Evolutionary conservation across 2,888 invertebrate species (phyloP).

Genomic region (Ephialtes manifestator): DNA sequence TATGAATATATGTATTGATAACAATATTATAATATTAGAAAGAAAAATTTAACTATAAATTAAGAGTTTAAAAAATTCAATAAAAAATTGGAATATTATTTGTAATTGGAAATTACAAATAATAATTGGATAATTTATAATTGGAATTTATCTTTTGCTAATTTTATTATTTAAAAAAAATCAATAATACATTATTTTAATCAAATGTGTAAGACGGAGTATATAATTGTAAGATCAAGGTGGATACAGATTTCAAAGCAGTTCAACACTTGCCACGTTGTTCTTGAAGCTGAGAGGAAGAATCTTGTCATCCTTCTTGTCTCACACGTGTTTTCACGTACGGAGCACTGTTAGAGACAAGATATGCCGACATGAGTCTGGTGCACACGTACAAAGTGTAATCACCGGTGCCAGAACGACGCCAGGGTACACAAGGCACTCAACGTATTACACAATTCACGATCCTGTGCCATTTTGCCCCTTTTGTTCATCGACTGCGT

Average conservation of each 20-base stretch:
- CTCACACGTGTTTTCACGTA: conserved; percentile 62
- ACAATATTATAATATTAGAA: too few relatives aligned
- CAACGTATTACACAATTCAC: conserved; percentile 48
- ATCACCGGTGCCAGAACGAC: conserved; percentile 58
- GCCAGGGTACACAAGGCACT: conserved; percentile 40
- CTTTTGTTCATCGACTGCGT: background rate
- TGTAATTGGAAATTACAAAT: too few relatives aligned
- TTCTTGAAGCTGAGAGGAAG: conserved; percentile 5
- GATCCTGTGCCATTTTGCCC: conserved; percentile 6
- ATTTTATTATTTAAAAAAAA: background rate
- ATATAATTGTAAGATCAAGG: background rate
- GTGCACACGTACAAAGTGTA: conserved; percentile 39
- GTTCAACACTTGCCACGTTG: background rate
- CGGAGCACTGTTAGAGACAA: conserved; percentile 41
- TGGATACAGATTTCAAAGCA: background rate
- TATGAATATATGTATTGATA: too few relatives aligned
- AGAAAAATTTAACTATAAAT: too few relatives aligned
- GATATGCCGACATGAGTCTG: conserved; percentile 13
- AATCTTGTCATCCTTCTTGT: conserved; percentile 39
- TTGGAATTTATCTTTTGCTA: too few relatives aligned
- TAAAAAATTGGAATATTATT: too few relatives aligned
- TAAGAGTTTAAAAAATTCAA: too few relatives aligned
- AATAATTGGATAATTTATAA: too few relatives aligned
- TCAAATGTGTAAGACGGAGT: background rate
- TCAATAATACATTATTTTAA: background rate